Conservation (phyloP, 2,888 invertebrate species). For the Neocrepidodera transversa region DNA sequence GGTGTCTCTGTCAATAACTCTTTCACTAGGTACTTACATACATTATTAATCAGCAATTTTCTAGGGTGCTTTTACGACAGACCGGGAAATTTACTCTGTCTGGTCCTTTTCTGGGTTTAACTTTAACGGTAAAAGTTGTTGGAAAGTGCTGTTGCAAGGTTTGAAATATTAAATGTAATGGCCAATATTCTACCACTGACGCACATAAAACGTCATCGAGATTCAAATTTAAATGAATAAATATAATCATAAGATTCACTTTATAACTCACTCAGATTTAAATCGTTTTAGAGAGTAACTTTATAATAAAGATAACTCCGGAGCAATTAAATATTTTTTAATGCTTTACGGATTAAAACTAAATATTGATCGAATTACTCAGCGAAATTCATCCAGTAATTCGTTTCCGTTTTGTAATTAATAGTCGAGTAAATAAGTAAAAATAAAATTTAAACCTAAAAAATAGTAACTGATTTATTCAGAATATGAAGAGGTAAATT, state of each 20-base stretch:
- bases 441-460: too few species aligned
- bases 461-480: too few species aligned
- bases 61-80: constrained; percentile 2
- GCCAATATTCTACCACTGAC: not conserved
- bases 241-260: not conserved
- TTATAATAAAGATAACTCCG: too few species aligned
- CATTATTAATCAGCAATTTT: constrained; percentile 1
- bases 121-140: not conserved
- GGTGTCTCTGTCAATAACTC: not conserved
- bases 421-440: too few species aligned
- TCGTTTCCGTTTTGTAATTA: too few species aligned
- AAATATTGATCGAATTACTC: too few species aligned
- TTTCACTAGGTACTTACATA: not conserved
- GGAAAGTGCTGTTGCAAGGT: not conserved
- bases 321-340: too few species aligned
- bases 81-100: not conserved
- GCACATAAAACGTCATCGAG: not conserved
- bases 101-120: not conserved
- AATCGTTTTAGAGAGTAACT: too few species aligned
- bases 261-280: too few species aligned
- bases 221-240: not conserved
- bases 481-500: too few species aligned
- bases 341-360: too few species aligned
- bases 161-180: not conserved
- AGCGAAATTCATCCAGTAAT: too few species aligned